Conservation (phyloP, 2,113 vertebrate genomes). For the Plecotus auritus region DNA sequence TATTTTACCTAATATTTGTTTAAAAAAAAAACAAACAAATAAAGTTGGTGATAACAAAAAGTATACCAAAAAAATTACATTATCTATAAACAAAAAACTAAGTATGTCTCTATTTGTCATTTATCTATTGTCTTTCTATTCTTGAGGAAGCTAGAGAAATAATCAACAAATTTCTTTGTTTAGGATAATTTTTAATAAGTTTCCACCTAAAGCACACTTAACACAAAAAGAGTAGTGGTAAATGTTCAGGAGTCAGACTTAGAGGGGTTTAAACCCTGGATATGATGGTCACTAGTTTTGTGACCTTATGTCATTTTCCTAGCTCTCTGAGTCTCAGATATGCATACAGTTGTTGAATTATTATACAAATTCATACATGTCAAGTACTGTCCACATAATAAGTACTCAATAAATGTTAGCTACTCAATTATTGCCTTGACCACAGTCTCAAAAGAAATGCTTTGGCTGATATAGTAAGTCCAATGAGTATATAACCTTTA, state of each 20-base stretch:
- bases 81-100: constrained; percentile 25
- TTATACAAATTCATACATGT: background rate
- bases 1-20: constrained; percentile 28
- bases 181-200: constrained; percentile 8
- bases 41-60: background rate
- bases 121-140: background rate
- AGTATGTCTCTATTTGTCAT: background rate
- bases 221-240: background rate
- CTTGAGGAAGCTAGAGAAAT: constrained; percentile 21
- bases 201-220: background rate
- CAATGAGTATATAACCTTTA: background rate
- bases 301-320: background rate
- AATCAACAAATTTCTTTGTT: background rate
- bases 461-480: background rate
- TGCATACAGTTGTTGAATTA: background rate
- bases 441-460: background rate
- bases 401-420: background rate
- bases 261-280: background rate
- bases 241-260: accelerated
- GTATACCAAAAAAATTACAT: background rate
- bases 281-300: background rate
- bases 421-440: background rate
- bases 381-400: background rate
- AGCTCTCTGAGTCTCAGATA: background rate
- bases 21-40: background rate